phyloP scores from a whole-genome alignment of 2,797 vertebrate genomes.

The Ctenopoma kingsleyae region DNA sequence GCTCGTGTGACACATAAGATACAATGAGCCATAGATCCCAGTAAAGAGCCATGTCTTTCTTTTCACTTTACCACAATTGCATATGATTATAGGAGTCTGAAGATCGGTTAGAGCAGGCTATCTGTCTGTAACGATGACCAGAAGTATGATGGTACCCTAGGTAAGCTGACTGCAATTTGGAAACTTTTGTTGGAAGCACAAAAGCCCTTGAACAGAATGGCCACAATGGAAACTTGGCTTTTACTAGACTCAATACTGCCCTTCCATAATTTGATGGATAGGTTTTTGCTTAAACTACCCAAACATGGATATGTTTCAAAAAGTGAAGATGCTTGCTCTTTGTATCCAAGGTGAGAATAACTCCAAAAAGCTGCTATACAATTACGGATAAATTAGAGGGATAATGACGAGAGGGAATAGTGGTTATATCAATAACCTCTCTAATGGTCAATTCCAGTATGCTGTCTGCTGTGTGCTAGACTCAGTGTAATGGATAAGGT shows the following conservation, averaged over 20 bases:
- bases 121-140: constrained; percentile 63
- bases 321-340: constrained; percentile 69
- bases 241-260: constrained; percentile 47
- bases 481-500: constrained; percentile 87
- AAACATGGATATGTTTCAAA: constrained; percentile 71
- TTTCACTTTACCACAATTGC: constrained; percentile 86
- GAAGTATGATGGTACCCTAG: constrained; percentile 63
- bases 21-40: constrained; percentile 88
- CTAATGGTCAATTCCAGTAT: constrained; percentile 85
- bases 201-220: constrained; percentile 73
- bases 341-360: constrained; percentile 79
- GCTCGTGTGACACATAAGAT: constrained; percentile 86
- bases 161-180: constrained; percentile 78
- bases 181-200: constrained; percentile 81
- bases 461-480: constrained; percentile 83
- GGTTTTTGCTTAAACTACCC: constrained; percentile 54
- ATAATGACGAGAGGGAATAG: constrained; percentile 82
- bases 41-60: constrained; percentile 82
- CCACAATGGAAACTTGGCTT: constrained; percentile 60
- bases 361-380: constrained; percentile 78
- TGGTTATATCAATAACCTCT: constrained; percentile 86
- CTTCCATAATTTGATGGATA: constrained; percentile 62
- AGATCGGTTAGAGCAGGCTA: constrained; percentile 67
- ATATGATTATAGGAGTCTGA: constrained; percentile 85
- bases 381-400: constrained; percentile 85